Conservation (phyloP, 1,140 invertebrate genomes). For the Lanistes nyassanus region DNA sequence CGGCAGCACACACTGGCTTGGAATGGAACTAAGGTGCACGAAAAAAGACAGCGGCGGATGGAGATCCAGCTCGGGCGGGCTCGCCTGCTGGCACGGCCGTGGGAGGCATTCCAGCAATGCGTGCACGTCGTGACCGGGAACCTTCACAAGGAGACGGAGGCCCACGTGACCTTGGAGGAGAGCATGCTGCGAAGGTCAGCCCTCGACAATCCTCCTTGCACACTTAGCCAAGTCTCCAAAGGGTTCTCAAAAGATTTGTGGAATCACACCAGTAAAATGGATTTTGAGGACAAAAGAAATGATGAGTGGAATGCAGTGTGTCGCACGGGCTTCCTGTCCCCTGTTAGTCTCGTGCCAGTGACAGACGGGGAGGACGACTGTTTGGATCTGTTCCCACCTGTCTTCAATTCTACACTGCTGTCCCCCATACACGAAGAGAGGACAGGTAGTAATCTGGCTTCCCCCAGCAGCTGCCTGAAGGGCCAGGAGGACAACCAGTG, state of each 20-base stretch:
- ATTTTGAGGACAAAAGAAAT: neutral
- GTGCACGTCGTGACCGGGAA: neutral
- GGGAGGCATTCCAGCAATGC: neutral
- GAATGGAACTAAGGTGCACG: constrained; percentile 14
- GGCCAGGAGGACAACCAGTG: neutral
- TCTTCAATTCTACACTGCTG: neutral
- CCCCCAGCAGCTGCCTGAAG: neutral
- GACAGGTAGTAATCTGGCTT: neutral
- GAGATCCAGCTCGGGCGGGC: constrained; percentile 20
- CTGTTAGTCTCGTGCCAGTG: neutral
- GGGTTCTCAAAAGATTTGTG: neutral
- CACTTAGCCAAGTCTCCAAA: neutral
- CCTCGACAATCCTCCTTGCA: neutral
- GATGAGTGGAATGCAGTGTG: neutral
- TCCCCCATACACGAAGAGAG: constrained; percentile 10
- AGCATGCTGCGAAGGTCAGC: neutral
- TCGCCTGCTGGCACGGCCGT: constrained; percentile 4
- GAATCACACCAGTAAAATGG: neutral
- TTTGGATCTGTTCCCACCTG: neutral
- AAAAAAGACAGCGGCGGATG: constrained; percentile 14
- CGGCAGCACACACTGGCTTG: neutral
- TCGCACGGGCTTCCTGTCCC: neutral
- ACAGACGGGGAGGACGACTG: neutral
- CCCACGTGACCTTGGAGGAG: constrained; percentile 4
- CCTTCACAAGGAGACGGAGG: no score